These are phyloP conservation scores for Balaeniceps rex DNA, from an alignment of 2,113 vertebrate species.

Conservation along the genomic window DNA sequence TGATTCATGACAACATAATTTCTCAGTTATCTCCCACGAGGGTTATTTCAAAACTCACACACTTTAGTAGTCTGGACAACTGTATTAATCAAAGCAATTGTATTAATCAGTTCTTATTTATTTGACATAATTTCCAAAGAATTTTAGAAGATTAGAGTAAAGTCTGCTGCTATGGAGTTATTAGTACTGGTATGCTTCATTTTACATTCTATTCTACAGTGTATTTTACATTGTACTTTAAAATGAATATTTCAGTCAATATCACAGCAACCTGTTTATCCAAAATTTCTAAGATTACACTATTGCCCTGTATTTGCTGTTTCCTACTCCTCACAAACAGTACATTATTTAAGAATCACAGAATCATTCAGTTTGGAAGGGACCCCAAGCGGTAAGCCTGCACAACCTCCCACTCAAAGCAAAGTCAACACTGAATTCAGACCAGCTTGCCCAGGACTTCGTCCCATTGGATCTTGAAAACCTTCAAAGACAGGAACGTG, in stretches of 20 bases:
- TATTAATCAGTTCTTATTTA: slow-evolving; percentile 5
- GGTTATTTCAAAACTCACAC: neutral
- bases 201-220: neutral
- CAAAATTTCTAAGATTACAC: neutral
- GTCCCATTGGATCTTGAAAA: neutral
- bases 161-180: neutral
- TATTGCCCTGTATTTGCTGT: neutral
- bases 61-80: neutral
- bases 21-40: neutral
- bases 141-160: neutral
- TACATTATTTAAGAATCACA: neutral
- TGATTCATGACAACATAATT: neutral
- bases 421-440: neutral
- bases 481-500: neutral
- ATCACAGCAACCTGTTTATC: neutral
- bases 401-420: neutral
- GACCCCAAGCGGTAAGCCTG: neutral
- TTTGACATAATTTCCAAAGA: neutral
- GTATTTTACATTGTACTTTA: neutral
- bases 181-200: neutral
- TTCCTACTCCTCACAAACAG: neutral
- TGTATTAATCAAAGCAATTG: neutral
- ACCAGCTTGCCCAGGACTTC: neutral
- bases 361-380: neutral
- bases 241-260: neutral